Evolutionary conservation across 1,140 invertebrate genomes (phyloP).

Genomic region (Bombus breviceps): DNA sequence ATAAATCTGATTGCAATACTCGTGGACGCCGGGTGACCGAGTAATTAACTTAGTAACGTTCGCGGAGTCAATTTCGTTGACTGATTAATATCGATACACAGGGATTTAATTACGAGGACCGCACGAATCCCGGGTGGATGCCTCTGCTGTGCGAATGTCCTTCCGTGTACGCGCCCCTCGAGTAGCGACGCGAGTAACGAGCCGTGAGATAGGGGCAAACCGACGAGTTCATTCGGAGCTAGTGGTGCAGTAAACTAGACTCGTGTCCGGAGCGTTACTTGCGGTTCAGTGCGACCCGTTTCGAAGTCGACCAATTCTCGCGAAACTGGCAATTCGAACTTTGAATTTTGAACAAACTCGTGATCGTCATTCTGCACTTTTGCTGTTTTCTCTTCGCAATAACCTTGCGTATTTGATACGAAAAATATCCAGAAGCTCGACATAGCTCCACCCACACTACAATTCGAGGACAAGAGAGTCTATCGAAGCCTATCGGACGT

Average conservation of each 20-base stretch:
- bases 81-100: conserved; percentile 22
- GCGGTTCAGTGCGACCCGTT: neutral
- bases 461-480: neutral
- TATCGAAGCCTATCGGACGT: neutral
- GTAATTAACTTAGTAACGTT: neutral
- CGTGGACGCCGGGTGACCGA: no score
- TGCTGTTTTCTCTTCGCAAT: neutral
- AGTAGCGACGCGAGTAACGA: conserved; percentile 18
- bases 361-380: neutral
- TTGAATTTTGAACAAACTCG: neutral
- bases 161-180: neutral
- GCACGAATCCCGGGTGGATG: neutral
- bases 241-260: conserved; percentile 46
- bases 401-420: no score
- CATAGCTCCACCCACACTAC: neutral
- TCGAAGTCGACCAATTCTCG: conserved; percentile 5
- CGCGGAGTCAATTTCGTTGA: neutral
- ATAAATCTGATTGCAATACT: neutral
- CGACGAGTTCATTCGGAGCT: conserved; percentile 35
- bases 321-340: neutral
- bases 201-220: conserved; percentile 39
- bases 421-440: neutral
- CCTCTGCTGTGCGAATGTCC: neutral
- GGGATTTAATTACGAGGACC: conserved; percentile 23
- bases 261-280: conserved; percentile 27